Evolutionary conservation across 2,113 vertebrate species (phyloP), one percentile per base, ranked within the genome.

Genomic region (Thunnus maccoyii): DNA sequence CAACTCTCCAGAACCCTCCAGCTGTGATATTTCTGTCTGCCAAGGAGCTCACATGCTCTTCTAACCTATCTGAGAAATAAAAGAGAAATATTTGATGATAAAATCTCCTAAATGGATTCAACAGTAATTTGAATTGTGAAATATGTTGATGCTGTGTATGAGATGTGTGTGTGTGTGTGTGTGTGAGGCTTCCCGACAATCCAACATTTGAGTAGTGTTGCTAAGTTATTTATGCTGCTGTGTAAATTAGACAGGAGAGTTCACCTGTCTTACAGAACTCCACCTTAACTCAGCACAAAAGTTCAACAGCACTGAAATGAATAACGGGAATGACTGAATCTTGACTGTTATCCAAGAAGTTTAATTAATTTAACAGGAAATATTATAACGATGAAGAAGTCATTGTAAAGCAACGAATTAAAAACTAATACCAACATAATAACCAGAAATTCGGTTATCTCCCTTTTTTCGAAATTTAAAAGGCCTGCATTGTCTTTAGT

Each of bases 161-260:
- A 32, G 6, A 3, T 1, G 12, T 22, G 25, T 63, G 55, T 66
- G 25, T 70, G 50, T 22, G 22, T 22, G 22, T 1, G 12, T 22
- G 25, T 74, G 30, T 41, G 36, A 41, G 36, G 36, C 7, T 27
- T 16, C 10, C 48, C 1, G 4, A 36, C 18, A 0, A 55, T 55
- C 72, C 56, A 46, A 41, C 48, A 65, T 61, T 62, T 25, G 22
- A 76, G 63, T 41, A 3, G 20, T 30, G 10, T 30, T 79, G 64
- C 69, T 92, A 50, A 85, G 71, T 89, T 80, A 84, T 88, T 92
- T 13, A 91, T 88, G 77, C 47, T 89, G 75, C 55, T 7, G 65
- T 82, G 64, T 90, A 73, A 91, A 91, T 88, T 80, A 91, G 80
- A 84, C 62, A 89, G 78, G 75, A 82, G 46, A 16, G 15, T 30